Evolutionary conservation across 2,797 vertebrate species (phyloP), one percentile per base, ranked within the genome.

Genomic region (Chaenodraco wilsoni): DNA sequence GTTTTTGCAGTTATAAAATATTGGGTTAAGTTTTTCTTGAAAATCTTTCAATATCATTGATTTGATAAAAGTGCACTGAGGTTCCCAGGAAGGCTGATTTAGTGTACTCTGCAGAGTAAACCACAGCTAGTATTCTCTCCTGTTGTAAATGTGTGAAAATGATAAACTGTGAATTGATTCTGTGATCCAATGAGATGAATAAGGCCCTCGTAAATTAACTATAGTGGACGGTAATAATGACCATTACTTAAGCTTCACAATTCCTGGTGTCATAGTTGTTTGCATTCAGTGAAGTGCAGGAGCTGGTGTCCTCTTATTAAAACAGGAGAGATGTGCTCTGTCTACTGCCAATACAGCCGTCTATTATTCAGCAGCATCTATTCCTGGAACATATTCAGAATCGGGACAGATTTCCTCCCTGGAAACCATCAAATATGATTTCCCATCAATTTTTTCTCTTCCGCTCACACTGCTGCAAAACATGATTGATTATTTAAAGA

Each of bases 401-500:
- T 68, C 8, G 49, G 57, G 60, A 59, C 68, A 63, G 72, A 81
- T 84, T 86, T 81, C 27, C 57, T 84, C 74, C 46, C 31, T 23
- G 33, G 74, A 78, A 83, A 72, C 66, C 77, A 78, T 91, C 80
- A 75, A 88, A 78, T 81, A 63, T 74, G 52, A 87, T 87, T 87
- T 87, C 48, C 23, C 69, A 63, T 81, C 54, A 63, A 37, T 76
- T 74, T 85, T 69, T 59, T 64, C 37, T 64, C 41, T 77, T 55
- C 75, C 46, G 16, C 72, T 43, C 44, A 11, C 62, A 68, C 72
- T 9, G 23, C 74, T 74, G 74, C 64, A 69, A 74, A 75, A 83
- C 75, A 81, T 84, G 84, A 89, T 86, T 75, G 87, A 81, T 79
- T 77, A 76, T 87, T 87, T 85, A 78, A 72, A 68, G 68, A 74